Percentiles rank a stretch among this genome's conserved stretches.
Evolutionary conservation across 2,113 vertebrate genomes (phyloP).

Genomic region (Glaucidium brasilianum): DNA sequence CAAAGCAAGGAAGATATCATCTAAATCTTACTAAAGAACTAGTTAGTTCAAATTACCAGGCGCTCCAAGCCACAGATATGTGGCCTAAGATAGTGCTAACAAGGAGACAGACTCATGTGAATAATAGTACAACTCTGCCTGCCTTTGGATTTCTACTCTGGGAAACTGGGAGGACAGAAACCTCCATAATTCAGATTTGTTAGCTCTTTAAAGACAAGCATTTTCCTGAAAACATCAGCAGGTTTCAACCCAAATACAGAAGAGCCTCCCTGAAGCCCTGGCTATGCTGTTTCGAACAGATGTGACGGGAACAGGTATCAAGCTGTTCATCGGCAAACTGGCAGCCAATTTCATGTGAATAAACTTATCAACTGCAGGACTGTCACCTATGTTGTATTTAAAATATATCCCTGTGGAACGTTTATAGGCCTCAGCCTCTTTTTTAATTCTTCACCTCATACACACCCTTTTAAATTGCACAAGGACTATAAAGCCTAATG

Average conservation of each 20-base stretch:
- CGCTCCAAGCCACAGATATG: neutral
- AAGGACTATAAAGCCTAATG: neutral
- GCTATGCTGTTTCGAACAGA: neutral
- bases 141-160: neutral
- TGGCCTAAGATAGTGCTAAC: neutral
- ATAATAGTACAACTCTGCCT: neutral
- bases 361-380: neutral
- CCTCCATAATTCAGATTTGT: neutral
- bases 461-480: conserved; percentile 31
- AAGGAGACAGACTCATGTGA: neutral
- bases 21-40: neutral
- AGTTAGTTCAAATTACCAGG: conserved; percentile 5
- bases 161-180: neutral
- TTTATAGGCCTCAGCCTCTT: neutral
- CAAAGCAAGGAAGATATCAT: neutral
- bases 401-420: neutral
- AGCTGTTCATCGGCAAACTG: neutral
- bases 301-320: neutral
- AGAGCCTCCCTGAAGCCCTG: neutral
- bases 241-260: neutral
- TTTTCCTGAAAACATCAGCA: neutral
- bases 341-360: neutral
- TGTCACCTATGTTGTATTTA: neutral
- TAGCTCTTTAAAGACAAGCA: neutral
- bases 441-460: neutral